Conservation (phyloP, 2,888 invertebrate species). For the Amphipoea oculea region DNA sequence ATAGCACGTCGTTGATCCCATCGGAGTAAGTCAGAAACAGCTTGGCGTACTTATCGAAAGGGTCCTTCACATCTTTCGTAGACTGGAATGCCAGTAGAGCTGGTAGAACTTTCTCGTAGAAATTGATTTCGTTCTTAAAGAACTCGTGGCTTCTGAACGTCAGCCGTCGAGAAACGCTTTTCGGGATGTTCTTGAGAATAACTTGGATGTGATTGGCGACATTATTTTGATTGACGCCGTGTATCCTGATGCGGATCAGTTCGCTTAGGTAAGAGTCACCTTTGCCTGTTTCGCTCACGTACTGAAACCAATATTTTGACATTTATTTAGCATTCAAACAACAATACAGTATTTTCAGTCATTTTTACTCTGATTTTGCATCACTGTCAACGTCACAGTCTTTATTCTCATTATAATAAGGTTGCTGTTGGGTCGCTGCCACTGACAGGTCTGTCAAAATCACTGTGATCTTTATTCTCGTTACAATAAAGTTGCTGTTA, state of each 20-base stretch:
- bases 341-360: neutral
- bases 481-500: too few relatives aligned
- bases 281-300: constrained; percentile 87
- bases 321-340: constrained; percentile 1
- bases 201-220: constrained; percentile 84
- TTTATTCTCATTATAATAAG: too few relatives aligned
- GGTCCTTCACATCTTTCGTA: constrained; percentile 80
- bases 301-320: constrained; percentile 73
- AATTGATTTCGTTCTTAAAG: constrained; percentile 93
- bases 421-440: too few relatives aligned
- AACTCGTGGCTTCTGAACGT: constrained; percentile 92
- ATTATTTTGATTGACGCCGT: constrained; percentile 80
- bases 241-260: constrained; percentile 91
- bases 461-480: too few relatives aligned
- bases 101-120: constrained; percentile 90
- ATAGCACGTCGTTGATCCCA: constrained; percentile 90
- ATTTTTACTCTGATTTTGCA: too few relatives aligned
- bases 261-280: constrained; percentile 94
- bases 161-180: constrained; percentile 91
- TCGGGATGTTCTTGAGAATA: constrained; percentile 92
- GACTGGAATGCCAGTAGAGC: constrained; percentile 85
- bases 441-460: too few relatives aligned
- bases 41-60: constrained; percentile 88
- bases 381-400: too few relatives aligned
- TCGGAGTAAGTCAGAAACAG: constrained; percentile 86